Evolutionary conservation across 2,113 vertebrate genomes (phyloP).

Genomic region (Callithrix jacchus): DNA sequence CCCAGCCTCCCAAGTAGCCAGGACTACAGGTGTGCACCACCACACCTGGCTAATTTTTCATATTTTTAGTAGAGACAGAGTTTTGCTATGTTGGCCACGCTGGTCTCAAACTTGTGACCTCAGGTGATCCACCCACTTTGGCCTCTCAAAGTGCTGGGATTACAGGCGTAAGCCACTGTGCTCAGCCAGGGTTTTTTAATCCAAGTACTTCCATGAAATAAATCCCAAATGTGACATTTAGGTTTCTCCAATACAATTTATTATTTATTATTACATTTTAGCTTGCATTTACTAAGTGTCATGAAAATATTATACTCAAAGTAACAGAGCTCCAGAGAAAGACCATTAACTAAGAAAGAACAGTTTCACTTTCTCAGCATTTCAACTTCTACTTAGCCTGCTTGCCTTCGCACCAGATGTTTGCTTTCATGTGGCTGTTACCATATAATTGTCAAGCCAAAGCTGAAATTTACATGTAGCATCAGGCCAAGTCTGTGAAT

Average conservation of each 20-base stretch:
- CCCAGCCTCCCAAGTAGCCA: too few relatives aligned
- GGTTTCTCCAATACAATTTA: conserved; percentile 55
- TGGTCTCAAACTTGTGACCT: too few relatives aligned
- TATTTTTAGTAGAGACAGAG: too few relatives aligned
- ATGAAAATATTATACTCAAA: conserved; percentile 49
- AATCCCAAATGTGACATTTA: conserved; percentile 38
- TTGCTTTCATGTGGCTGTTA: background rate
- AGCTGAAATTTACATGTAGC: conserved; percentile 8
- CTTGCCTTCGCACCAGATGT: rapidly evolving
- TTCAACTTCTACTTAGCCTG: conserved; percentile 13
- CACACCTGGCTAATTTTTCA: too few relatives aligned
- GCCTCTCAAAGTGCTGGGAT: too few relatives aligned
- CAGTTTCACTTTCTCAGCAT: conserved; percentile 32
- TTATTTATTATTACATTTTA: conserved; percentile 52
- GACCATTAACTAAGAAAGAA: conserved; percentile 28
- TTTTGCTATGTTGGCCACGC: too few relatives aligned
- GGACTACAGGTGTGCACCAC: too few relatives aligned
- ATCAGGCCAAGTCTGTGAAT: conserved; percentile 23
- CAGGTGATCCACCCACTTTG: too few relatives aligned
- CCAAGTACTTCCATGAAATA: conserved; percentile 48
- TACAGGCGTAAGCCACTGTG: too few relatives aligned
- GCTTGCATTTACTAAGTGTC: conserved; percentile 53
- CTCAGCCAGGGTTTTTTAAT: background rate
- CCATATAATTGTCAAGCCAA: background rate
- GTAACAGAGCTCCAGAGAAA: conserved; percentile 25